phyloP scores from a whole-genome alignment of 2,113 vertebrate species.

The Sciurus niger region DNA sequence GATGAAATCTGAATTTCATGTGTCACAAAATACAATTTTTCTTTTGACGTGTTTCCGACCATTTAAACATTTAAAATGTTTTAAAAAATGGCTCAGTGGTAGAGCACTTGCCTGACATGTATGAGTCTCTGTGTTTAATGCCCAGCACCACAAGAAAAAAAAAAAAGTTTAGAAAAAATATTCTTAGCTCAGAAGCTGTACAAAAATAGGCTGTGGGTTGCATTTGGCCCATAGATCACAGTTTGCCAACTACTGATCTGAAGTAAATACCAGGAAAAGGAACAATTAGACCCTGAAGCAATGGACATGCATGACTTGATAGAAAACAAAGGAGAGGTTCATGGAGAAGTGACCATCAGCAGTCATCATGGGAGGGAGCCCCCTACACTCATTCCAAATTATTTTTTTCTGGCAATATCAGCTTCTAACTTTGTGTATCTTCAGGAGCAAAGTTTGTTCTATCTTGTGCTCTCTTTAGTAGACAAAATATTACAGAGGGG shows the following conservation, averaged over 20 bases:
- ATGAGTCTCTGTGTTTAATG: too few species aligned
- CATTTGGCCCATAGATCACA: neutral
- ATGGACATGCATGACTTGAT: neutral
- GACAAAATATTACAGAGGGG: neutral
- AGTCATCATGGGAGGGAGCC: neutral
- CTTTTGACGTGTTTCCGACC: neutral
- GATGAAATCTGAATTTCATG: neutral
- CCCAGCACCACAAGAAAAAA: neutral
- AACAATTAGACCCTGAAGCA: neutral
- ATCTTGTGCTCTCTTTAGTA: neutral
- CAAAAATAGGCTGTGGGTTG: neutral
- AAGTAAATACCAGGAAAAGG: neutral
- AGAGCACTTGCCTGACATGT: too few species aligned
- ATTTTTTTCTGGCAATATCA: neutral
- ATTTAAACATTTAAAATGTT: neutral
- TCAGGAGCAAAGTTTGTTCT: neutral
- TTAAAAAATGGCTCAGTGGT: neutral
- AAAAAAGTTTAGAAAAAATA: neutral
- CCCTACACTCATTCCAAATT: neutral
- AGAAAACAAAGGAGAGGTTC: neutral
- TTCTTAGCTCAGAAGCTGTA: neutral
- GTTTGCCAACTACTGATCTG: slow-evolving; percentile 4
- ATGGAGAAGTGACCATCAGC: neutral
- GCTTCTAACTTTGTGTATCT: neutral
- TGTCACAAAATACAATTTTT: neutral